These are phyloP conservation scores for Brachyalestes nurse DNA, from an alignment of 2,797 vertebrate genomes.

Conservation along the genomic window DNA sequence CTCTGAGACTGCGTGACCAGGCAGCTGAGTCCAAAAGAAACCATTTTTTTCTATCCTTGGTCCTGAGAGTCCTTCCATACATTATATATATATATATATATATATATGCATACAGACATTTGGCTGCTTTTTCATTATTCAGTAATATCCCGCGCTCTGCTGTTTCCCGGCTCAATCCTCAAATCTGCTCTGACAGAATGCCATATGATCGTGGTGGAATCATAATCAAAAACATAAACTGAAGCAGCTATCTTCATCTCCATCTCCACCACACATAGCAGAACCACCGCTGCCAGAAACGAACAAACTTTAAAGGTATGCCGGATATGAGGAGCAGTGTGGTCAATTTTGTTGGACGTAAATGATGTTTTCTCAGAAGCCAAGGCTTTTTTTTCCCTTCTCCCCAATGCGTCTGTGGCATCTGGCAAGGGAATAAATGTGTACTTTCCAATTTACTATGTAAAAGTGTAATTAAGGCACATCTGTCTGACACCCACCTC, in stretches of 20 bases:
- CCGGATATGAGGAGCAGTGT: constrained; percentile 47
- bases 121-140: constrained; percentile 44
- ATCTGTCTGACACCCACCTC: constrained; percentile 71
- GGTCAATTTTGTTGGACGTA: constrained; percentile 65
- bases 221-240: constrained; percentile 45
- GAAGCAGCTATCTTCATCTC: constrained; percentile 43
- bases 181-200: constrained; percentile 23
- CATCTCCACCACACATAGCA: constrained; percentile 42
- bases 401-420: constrained; percentile 55
- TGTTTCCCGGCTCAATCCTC: constrained; percentile 10
- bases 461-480: constrained; percentile 67
- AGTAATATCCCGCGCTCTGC: constrained; percentile 30
- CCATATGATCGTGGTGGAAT: constrained; percentile 27
- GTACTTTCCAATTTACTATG: constrained; percentile 66
- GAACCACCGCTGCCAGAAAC: constrained; percentile 34
- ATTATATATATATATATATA: constrained; percentile 21
- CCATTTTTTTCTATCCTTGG: constrained; percentile 28
- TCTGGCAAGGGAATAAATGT: constrained; percentile 69
- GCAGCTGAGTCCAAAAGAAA: constrained; percentile 49
- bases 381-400: constrained; percentile 49
- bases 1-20: constrained; percentile 37
- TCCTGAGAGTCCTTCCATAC: constrained; percentile 39
- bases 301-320: constrained; percentile 48
- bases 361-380: constrained; percentile 59
- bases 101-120: constrained; percentile 28